These are phyloP conservation scores for Eulemur mongoz DNA, from an alignment of 2,797 vertebrate genomes.

Conservation along the genomic window DNA sequence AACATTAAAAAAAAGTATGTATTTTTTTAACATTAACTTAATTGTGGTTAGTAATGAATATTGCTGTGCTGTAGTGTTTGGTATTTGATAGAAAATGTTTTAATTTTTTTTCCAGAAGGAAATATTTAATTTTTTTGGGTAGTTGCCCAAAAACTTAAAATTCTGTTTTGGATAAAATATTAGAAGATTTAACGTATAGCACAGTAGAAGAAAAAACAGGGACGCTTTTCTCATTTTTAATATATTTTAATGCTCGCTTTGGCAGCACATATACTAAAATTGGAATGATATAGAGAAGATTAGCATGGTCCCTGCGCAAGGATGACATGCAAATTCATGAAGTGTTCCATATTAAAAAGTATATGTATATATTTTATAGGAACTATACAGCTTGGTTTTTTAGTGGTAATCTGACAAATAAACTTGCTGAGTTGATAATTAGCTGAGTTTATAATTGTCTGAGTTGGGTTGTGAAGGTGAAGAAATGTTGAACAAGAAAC, in stretches of 20 bases:
- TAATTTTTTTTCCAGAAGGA: neutral
- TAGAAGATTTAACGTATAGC: neutral
- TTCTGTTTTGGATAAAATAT: constrained; percentile 34
- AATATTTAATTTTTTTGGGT: constrained; percentile 40
- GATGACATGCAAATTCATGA: no score
- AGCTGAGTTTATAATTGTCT: neutral
- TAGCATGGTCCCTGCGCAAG: no score
- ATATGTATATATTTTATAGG: constrained; percentile 36
- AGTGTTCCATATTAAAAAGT: no score
- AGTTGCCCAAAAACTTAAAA: neutral
- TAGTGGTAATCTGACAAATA: neutral
- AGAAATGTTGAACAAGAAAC: neutral
- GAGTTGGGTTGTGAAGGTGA: constrained; percentile 15
- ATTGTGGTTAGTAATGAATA: constrained; percentile 5
- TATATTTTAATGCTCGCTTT: neutral
- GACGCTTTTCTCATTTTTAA: constrained; percentile 37
- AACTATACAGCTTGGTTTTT: neutral
- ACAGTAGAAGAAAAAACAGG: neutral
- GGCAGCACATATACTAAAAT: no score
- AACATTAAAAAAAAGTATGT: constrained; percentile 91
- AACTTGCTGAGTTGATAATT: neutral
- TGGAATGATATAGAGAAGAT: no score
- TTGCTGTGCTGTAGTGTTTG: neutral
- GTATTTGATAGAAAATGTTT: constrained; percentile 50
- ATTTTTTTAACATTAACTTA: constrained; percentile 59